Evolutionary conservation across 2,888 invertebrate genomes (phyloP), one percentile per base, ranked within the genome.

Genomic region (Drosophila austrosaltans): DNA sequence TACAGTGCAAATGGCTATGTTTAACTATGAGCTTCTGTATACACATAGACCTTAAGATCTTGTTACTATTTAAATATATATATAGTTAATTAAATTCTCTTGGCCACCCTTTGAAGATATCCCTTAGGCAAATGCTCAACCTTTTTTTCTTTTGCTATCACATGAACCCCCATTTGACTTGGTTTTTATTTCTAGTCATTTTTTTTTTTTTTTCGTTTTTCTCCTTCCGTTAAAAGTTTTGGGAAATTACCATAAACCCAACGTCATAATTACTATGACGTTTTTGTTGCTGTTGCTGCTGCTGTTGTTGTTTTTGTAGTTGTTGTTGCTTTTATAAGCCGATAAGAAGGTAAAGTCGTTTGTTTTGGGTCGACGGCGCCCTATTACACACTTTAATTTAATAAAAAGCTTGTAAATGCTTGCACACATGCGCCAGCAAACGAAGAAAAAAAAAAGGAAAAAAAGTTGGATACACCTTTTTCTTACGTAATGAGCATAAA

Each of bases 311-410:
- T 73, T 57, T 54, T 10, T 44, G 44, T n/a, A 3, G 40, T 44
- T 44, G 22, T 48, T 48, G 48, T 74, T 63, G 58, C 57, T 39
- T 12, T 12, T 53, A 63, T 40, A 57, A 44, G 22, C 73, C 61
- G 72, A 72, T 72, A 72, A 72, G 72, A 58, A 40, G 67, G 62
- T n/a, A 58, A 28, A 30, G 39, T 12, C 54, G 42, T 25, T 53
- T 61, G 53, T 30, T 5, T 7, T 44, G 28, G 36, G 61, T 83
- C 82, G 76, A 78, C 70, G 82, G 83, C 82, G 87, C 84, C 87
- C 76, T 83, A 81, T 83, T 83, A 79, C 84, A 79, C 82, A 75
- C 82, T 81, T 83, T 83, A 86, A 83, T 83, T 83, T 86, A 83
- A 86, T 83, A 83, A 86, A 82, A 83, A 86, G 86, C 82, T 75